phyloP scores from a whole-genome alignment of 1,140 invertebrate genomes.

The Eumeta japonica region DNA sequence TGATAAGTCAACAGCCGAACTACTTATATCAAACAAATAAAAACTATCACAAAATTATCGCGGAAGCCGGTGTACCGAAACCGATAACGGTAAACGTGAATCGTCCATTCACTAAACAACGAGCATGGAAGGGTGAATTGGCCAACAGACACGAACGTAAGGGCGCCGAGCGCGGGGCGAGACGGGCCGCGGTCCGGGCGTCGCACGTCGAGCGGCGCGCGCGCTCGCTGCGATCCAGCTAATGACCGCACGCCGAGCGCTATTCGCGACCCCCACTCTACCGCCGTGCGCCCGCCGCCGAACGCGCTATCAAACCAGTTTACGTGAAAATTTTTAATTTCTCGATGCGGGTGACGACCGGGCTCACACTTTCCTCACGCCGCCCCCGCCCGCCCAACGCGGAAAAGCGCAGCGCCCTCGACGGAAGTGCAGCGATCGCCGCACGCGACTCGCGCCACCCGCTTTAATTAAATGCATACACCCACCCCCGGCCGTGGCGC shows the following conservation, averaged over 20 bases:
- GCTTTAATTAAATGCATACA: constrained; percentile 49
- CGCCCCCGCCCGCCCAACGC: constrained; percentile 26
- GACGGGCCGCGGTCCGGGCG: too few species aligned
- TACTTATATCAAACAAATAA: too few species aligned
- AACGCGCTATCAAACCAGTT: constrained; percentile 53
- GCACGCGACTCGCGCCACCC: constrained; percentile 46
- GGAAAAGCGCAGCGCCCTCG: constrained; percentile 46
- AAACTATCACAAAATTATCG: too few species aligned
- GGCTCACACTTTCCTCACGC: constrained; percentile 43
- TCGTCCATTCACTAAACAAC: too few species aligned
- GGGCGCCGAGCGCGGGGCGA: constrained; percentile 10
- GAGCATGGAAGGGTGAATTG: too few species aligned
- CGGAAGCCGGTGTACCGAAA: too few species aligned
- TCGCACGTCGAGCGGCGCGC: constrained; percentile 31
- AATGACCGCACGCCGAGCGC: constrained; percentile 38
- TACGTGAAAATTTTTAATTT: constrained; percentile 56
- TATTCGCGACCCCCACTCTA: constrained; percentile 51
- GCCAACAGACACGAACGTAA: too few species aligned
- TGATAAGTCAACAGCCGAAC: too few species aligned
- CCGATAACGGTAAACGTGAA: too few species aligned
- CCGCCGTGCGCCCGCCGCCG: too few species aligned
- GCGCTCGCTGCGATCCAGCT: constrained; percentile 39
- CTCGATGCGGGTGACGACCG: constrained; percentile 46
- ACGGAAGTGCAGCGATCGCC: constrained; percentile 47
- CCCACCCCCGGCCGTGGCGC: constrained; percentile 23